Conservation (phyloP, 2,797 vertebrate genomes). For the Eulemur rubriventer region DNA sequence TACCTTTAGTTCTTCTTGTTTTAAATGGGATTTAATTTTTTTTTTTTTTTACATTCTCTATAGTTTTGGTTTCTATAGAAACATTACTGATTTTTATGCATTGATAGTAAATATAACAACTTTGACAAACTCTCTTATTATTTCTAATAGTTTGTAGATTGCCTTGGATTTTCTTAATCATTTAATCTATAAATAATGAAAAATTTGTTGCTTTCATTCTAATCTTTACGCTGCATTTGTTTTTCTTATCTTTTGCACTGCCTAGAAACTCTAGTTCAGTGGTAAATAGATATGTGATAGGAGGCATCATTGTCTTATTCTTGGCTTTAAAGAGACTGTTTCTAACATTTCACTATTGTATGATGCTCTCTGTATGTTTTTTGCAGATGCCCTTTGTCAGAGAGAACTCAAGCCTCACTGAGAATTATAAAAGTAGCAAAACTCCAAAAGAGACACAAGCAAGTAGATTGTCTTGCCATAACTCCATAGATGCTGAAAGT, state of each 20-base stretch:
- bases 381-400: background rate
- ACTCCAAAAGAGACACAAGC: background rate
- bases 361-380: background rate
- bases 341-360: background rate
- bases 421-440: background rate
- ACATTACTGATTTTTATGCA: background rate
- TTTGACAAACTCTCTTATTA: background rate
- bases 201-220: slow-evolving; percentile 3
- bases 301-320: background rate
- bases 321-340: background rate
- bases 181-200: background rate
- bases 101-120: background rate
- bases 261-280: background rate
- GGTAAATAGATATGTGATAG: background rate
- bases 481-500: background rate
- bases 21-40: background rate
- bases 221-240: background rate
- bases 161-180: slow-evolving; percentile 24
- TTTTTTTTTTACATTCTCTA: background rate
- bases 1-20: background rate
- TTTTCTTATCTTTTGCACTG: background rate
- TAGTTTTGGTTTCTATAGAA: background rate
- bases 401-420: background rate
- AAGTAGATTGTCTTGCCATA: background rate
- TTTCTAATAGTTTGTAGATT: slow-evolving; percentile 38